Evolutionary conservation across 2,797 vertebrate genomes (phyloP).

Genomic region (Pantherophis vulpinus): DNA sequence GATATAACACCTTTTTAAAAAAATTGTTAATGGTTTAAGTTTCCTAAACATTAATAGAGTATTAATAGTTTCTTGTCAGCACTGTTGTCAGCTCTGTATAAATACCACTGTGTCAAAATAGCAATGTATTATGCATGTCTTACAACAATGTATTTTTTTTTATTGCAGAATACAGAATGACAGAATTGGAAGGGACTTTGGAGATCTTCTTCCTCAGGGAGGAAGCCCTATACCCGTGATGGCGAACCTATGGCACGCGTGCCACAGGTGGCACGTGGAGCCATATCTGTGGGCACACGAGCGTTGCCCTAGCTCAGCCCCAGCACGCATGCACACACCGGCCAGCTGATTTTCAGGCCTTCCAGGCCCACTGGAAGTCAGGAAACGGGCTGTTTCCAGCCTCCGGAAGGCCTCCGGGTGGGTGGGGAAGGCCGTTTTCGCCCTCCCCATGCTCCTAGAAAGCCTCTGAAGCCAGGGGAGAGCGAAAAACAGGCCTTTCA

Average conservation of each 20-base stretch:
- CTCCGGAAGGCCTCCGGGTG: too few relatives aligned
- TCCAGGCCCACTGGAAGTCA: too few relatives aligned
- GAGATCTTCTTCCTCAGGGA: background rate
- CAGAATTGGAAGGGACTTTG: background rate
- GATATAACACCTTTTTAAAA: background rate
- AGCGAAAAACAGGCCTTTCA: too few relatives aligned
- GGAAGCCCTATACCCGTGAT: background rate
- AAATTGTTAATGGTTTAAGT: background rate
- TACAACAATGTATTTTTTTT: background rate
- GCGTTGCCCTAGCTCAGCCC: too few relatives aligned
- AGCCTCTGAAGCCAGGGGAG: too few relatives aligned
- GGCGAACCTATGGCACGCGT: too few relatives aligned
- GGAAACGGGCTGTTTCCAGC: too few relatives aligned
- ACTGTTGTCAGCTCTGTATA: background rate
- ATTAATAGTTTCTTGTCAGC: background rate
- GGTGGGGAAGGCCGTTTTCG: too few relatives aligned
- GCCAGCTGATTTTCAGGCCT: too few relatives aligned
- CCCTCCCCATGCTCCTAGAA: too few relatives aligned
- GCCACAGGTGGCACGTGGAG: too few relatives aligned
- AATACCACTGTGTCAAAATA: background rate
- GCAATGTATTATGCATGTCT: background rate
- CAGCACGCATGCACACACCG: fast-evolving
- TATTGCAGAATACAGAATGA: background rate
- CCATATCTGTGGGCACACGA: too few relatives aligned
- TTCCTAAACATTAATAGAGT: background rate